phyloP scores from a whole-genome alignment of 2,113 vertebrate species.

The Actinemys pallida region DNA sequence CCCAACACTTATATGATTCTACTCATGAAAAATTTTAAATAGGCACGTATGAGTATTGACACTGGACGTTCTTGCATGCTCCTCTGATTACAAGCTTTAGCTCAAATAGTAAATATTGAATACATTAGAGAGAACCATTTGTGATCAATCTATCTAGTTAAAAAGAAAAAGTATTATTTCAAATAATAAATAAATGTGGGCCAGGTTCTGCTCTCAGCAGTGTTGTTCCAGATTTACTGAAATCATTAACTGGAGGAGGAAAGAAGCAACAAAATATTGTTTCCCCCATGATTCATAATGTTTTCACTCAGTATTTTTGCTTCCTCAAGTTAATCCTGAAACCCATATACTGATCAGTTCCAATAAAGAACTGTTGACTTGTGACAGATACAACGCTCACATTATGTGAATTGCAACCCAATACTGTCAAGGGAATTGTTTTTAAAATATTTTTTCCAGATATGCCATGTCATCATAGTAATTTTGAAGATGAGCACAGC shows the following conservation, averaged over 20 bases:
- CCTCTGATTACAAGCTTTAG: neutral
- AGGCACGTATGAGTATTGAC: neutral
- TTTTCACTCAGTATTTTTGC: neutral
- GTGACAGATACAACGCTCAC: neutral
- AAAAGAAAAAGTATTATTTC: neutral
- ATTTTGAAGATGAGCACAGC: slow-evolving; percentile 47
- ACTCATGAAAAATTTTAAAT: neutral
- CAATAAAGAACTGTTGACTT: neutral
- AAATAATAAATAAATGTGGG: neutral
- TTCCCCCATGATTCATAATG: neutral
- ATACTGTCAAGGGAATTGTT: slow-evolving; percentile 16
- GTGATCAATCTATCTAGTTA: neutral
- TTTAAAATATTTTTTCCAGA: neutral
- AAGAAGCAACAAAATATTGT: neutral
- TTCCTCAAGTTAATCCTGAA: slow-evolving; percentile 47
- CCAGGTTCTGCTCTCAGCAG: neutral
- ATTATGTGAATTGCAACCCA: neutral
- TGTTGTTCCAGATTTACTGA: neutral
- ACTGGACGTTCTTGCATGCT: neutral
- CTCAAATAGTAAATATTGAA: neutral
- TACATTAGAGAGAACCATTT: neutral
- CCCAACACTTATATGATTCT: neutral
- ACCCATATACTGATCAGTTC: neutral
- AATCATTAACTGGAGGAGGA: neutral
- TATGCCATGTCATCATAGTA: neutral